Evolutionary conservation across 1,140 invertebrate genomes (phyloP).

Genomic region (Drosophila orosa): DNA sequence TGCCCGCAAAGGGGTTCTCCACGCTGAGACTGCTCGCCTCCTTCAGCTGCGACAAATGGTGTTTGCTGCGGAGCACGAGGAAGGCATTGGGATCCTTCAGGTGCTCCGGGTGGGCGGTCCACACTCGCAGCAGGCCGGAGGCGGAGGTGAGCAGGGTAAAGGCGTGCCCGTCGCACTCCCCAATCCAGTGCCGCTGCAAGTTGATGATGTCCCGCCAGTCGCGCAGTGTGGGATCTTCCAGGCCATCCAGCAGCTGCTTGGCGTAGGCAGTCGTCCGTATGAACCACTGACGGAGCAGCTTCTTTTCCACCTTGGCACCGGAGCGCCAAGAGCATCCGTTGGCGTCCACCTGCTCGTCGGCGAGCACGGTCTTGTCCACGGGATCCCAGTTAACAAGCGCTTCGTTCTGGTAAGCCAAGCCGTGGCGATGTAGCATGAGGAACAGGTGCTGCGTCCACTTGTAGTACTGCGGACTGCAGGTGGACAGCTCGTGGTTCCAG

Average conservation of each 20-base stretch:
- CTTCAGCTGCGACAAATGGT: constrained; percentile 85
- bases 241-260: constrained; percentile 90
- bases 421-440: constrained; percentile 93
- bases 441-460: constrained; percentile 99
- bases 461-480: constrained; percentile 92
- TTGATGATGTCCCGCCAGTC: constrained; percentile 94
- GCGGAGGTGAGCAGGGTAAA: constrained; percentile 86
- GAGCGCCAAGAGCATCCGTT: constrained; percentile 98
- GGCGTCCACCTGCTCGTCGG: constrained; percentile 98
- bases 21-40: constrained; percentile 85
- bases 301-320: constrained; percentile 97
- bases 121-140: constrained; percentile 86
- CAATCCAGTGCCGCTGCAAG: constrained; percentile 98
- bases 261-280: constrained; percentile 96
- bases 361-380: constrained; percentile 97
- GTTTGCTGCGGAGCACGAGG: constrained; percentile 86
- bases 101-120: constrained; percentile 91
- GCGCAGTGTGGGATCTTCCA: constrained; percentile 88
- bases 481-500: constrained; percentile 94
- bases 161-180: constrained; percentile 95
- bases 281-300: constrained; percentile 97
- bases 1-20: constrained; percentile 90
- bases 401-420: constrained; percentile 94
- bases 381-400: constrained; percentile 99
- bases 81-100: constrained; percentile 88